A percentile compares a stretch with the other conserved stretches of the same genome.
Conservation (phyloP, 1,140 invertebrate species). For the Parasteatoda tepidariorum region DNA sequence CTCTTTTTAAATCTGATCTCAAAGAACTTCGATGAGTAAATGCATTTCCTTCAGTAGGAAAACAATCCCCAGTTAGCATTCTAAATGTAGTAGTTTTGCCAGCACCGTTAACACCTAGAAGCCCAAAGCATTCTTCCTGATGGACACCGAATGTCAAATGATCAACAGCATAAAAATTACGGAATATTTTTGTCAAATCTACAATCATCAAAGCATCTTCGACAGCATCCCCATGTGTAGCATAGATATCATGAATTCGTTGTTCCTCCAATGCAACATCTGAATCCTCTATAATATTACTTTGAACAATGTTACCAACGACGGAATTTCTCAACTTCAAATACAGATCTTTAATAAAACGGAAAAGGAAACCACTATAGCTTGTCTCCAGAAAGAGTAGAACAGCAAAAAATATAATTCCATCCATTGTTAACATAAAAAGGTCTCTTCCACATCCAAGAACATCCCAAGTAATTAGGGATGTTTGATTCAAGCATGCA, state of each 20-base stretch:
- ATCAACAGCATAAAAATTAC: conserved; percentile 62
- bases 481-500: conserved; percentile 1
- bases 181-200: conserved; percentile 61
- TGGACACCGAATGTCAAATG: conserved; percentile 63
- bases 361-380: not conserved
- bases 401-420: conserved; percentile 46
- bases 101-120: conserved; percentile 70
- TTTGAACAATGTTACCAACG: not conserved
- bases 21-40: conserved; percentile 34
- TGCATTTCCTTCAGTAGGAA: conserved; percentile 66
- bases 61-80: conserved; percentile 68
- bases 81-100: conserved; percentile 69
- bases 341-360: not conserved
- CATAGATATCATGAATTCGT: conserved; percentile 3
- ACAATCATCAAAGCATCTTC: conserved; percentile 58
- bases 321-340: not conserved
- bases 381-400: conserved; percentile 50
- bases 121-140: conserved; percentile 71
- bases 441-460: conserved; percentile 24
- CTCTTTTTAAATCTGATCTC: conserved; percentile 75
- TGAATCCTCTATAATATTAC: conserved; percentile 7
- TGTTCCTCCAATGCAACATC: conserved; percentile 27
- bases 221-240: not conserved
- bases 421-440: conserved; percentile 43
- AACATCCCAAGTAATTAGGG: conserved; percentile 12